These are phyloP conservation scores for Pachycephus smyrnensis DNA, from an alignment of 2,888 invertebrate species.

Conservation along the genomic window DNA sequence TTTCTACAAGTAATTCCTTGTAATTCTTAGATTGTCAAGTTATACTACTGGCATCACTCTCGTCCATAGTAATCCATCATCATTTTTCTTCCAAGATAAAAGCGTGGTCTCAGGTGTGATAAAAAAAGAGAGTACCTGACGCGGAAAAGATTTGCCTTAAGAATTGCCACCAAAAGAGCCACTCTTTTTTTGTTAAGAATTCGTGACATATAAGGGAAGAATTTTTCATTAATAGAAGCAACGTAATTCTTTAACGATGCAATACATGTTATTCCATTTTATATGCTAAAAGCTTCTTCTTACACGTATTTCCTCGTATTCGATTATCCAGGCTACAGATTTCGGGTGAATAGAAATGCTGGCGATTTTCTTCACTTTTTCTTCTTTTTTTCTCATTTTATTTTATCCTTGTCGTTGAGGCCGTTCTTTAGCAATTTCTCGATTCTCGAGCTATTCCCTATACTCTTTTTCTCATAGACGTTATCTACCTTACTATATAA, in stretches of 20 bases:
- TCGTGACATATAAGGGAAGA: neutral
- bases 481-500: neutral
- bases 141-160: neutral
- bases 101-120: neutral
- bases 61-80: neutral
- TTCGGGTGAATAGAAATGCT: neutral
- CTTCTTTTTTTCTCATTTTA: neutral
- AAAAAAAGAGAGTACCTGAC: neutral
- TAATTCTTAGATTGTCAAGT: neutral
- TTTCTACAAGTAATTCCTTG: neutral
- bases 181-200: neutral
- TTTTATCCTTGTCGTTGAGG: neutral
- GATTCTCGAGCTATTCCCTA: neutral
- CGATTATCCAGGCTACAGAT: neutral
- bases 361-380: neutral
- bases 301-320: neutral
- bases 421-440: neutral
- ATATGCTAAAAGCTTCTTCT: neutral
- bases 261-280: neutral
- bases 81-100: neutral
- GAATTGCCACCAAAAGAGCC: neutral
- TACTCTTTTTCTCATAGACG: neutral
- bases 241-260: neutral
- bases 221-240: neutral
- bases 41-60: neutral